Conservation (phyloP, 2,797 vertebrate genomes). For the Malacoraja senta region DNA sequence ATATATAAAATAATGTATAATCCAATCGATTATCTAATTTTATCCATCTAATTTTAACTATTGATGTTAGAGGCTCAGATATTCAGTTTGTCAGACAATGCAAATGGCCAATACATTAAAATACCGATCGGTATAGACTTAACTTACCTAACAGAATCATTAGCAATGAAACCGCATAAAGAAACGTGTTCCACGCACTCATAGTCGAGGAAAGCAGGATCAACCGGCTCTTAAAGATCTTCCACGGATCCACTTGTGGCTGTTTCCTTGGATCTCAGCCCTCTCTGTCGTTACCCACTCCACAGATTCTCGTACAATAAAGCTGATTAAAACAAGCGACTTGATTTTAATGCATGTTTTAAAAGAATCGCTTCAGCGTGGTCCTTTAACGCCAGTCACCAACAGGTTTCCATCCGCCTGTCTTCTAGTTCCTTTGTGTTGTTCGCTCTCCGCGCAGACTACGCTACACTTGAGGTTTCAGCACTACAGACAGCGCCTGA, state of each 20-base stretch:
- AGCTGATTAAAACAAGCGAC: too few relatives aligned
- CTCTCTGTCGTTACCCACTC: background rate
- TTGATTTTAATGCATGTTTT: background rate
- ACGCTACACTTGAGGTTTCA: constrained; percentile 14
- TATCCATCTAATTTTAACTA: background rate
- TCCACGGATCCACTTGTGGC: background rate
- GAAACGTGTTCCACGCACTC: background rate
- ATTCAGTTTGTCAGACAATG: background rate
- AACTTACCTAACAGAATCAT: background rate
- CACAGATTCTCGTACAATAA: background rate
- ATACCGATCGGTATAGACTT: background rate
- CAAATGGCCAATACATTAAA: background rate
- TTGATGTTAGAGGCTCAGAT: background rate
- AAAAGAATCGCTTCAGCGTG: background rate
- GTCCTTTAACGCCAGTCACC: background rate
- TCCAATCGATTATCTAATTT: background rate
- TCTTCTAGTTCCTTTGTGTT: background rate
- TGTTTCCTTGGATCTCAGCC: background rate
- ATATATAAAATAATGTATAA: too few relatives aligned
- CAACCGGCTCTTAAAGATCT: background rate
- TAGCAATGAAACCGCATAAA: background rate
- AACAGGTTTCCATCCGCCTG: background rate
- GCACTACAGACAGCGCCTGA: constrained; percentile 14
- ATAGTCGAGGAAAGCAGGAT: background rate
- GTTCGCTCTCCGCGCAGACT: background rate